Evolutionary conservation across 2,888 invertebrate genomes (phyloP), one percentile per base, ranked within the genome.

Genomic region (Cheilosia vulpina): DNA sequence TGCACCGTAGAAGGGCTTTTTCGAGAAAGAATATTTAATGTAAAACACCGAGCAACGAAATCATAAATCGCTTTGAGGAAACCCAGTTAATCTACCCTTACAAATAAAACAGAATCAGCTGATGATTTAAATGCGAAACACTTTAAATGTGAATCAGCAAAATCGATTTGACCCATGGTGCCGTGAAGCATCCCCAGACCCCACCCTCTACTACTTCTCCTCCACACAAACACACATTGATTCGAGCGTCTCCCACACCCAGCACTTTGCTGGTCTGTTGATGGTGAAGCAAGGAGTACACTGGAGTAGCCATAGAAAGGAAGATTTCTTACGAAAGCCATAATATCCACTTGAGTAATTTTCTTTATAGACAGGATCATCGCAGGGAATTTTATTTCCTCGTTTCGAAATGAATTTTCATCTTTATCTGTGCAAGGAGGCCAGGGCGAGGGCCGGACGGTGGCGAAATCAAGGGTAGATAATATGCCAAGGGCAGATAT

Each of bases 331-430:
- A 43, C 62, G 63, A 79, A 84, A 84, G 78, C 83, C 55, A 79
- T 84, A 84, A 84, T 69, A 84, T 84, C 84, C 84, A 79, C 84
- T 79, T 79, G 84, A 84, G 84, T 75, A 79, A 84, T 84, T 79
- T 84, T 63, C 69, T 79, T 69, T 75, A 69, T 79, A 66, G 75
- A 83, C 68, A 75, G 75, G 75, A 84, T 79, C 84, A 71, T 65
- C 41, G 45, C 65, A 38, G 73, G 58, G 69, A 73, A 79, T 75
- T 79, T 84, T 79, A 79, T 84, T 75, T 84, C 24, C 73, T 65
- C 84, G 53, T 78, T 79, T 65, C 53, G 65, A 79, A 84, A 84
- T 75, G 84, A 84, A 76, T 84, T 79, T 84, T 84, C 75, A 79
- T 84, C 79, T 75, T 84, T 52, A 77, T 55, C 17, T 53, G 50